Conservation (phyloP, 2,113 vertebrate species). For the Bungarus multicinctus region DNA sequence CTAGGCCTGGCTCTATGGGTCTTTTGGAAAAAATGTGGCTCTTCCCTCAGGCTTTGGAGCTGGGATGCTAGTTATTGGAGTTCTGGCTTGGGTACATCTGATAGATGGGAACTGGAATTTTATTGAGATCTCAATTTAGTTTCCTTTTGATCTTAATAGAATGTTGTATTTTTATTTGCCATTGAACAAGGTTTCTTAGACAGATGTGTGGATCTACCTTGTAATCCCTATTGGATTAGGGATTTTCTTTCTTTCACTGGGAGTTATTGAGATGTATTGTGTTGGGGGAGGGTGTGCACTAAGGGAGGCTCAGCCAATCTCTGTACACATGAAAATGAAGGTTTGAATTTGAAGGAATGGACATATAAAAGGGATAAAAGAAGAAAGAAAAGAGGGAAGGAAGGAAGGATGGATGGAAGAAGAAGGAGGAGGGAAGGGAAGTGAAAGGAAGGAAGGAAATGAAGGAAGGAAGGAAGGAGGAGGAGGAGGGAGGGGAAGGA, state of each 20-base stretch:
- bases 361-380: no score
- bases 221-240: no score
- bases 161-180: not conserved
- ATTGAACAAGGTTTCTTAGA: not conserved
- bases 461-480: no score
- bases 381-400: not conserved
- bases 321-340: no score
- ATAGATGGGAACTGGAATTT: not conserved
- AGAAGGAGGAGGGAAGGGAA: no score
- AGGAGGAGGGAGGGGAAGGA: no score
- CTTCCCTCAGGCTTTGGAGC: not conserved
- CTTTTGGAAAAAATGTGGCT: not conserved
- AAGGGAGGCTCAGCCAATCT: no score
- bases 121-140: not conserved
- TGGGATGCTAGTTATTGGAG: not conserved
- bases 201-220: not conserved
- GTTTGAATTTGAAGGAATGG: no score
- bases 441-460: no score
- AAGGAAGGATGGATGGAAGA: fast-evolving
- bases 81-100: not conserved
- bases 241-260: no score
- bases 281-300: no score
- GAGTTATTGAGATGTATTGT: no score
- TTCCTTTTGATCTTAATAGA: not conserved
- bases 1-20: not conserved